Percentiles rank a stretch among this genome's conserved stretches.
Conservation (phyloP, 1,140 invertebrate genomes). For the Sminthurides bifidus region DNA sequence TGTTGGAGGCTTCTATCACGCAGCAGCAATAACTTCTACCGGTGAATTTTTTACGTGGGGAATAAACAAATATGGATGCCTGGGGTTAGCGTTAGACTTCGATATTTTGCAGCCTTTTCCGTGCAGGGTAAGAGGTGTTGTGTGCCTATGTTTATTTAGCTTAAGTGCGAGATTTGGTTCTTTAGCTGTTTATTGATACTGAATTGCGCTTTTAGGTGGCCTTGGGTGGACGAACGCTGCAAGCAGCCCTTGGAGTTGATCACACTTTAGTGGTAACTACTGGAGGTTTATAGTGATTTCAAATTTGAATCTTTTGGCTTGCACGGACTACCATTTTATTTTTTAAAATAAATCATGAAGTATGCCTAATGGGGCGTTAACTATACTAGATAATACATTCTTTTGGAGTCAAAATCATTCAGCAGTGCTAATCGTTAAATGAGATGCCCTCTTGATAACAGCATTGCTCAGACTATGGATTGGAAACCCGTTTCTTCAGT, state of each 20-base stretch:
- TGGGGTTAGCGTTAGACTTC: constrained; percentile 55
- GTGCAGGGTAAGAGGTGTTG: constrained; percentile 62
- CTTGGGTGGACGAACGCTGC: constrained; percentile 57
- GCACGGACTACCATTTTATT: too few relatives aligned
- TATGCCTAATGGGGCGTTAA: not conserved
- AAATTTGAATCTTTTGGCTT: not conserved
- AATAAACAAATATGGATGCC: constrained; percentile 62
- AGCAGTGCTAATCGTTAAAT: too few relatives aligned
- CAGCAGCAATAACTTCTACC: constrained; percentile 62
- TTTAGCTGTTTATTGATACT: not conserved
- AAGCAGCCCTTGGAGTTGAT: constrained; percentile 68
- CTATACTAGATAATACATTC: too few relatives aligned
- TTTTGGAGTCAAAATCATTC: too few relatives aligned
- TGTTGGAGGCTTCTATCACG: constrained; percentile 59
- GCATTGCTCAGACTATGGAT: too few relatives aligned
- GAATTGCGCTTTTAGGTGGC: constrained; percentile 43
- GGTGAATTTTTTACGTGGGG: constrained; percentile 87
- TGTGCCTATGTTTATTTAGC: too few relatives aligned
- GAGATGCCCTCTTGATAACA: too few relatives aligned
- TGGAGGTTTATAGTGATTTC: constrained; percentile 18
- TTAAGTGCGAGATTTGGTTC: constrained; percentile 11
- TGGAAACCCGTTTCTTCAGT: too few relatives aligned
- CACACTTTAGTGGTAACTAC: constrained; percentile 66
- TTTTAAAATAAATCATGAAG: too few relatives aligned
- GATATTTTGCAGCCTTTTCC: constrained; percentile 77